Evolutionary conservation across 92 coral and sea anemone species (phyloP).

Genomic region (Porites lobata): DNA sequence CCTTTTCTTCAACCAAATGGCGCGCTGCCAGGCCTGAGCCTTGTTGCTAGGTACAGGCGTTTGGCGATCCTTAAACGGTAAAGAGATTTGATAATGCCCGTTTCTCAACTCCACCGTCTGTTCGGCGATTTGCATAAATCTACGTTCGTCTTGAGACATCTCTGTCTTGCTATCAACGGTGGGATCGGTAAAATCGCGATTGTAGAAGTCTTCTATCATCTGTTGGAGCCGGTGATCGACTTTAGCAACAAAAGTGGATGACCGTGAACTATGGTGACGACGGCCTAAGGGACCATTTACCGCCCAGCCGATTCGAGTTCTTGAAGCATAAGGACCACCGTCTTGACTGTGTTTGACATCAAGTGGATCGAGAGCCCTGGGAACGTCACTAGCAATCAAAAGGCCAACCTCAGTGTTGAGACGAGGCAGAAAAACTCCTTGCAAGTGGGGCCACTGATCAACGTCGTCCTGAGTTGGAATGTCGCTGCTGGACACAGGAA

Average conservation of each 20-base stretch:
- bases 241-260: slow-evolving; percentile 37
- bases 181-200: slow-evolving; percentile 56
- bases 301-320: slow-evolving; percentile 61
- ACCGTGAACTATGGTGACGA: neutral
- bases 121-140: no score
- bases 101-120: no score
- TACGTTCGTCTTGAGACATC: neutral
- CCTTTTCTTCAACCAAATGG: no score
- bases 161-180: slow-evolving; percentile 40
- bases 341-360: slow-evolving; percentile 55
- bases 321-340: slow-evolving; percentile 55
- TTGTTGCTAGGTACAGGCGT: no score
- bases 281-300: slow-evolving; percentile 57
- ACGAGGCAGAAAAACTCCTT: slow-evolving; percentile 32
- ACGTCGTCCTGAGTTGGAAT: slow-evolving; percentile 66
- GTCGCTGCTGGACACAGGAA: slow-evolving; percentile 46
- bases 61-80: no score
- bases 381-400: slow-evolving; percentile 53
- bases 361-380: slow-evolving; percentile 57
- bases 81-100: no score
- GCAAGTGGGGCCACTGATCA: slow-evolving; percentile 66
- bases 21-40: no score
- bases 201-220: slow-evolving; percentile 41
- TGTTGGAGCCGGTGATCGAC: slow-evolving; percentile 58
- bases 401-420: slow-evolving; percentile 58